These are phyloP conservation scores for Penaeus indicus DNA, from an alignment of 1,140 invertebrate genomes.

Conservation along the genomic window DNA sequence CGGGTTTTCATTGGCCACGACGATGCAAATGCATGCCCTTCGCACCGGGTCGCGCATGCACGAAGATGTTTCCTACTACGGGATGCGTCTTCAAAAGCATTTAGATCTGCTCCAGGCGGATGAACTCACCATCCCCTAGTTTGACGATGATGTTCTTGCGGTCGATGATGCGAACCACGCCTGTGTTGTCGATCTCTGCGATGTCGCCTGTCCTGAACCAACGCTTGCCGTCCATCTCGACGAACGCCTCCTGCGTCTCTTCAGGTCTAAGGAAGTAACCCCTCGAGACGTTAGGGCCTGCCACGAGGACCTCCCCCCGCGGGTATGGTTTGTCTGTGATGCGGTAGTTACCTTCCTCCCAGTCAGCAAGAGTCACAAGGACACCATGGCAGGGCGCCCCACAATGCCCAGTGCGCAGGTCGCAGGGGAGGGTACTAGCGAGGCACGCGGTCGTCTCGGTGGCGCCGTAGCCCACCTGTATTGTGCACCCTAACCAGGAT, in stretches of 20 bases:
- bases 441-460: conserved; percentile 97
- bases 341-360: conserved; percentile 76
- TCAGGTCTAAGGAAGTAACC: conserved; percentile 75
- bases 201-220: conserved; percentile 78
- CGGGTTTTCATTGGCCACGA: conserved; percentile 70
- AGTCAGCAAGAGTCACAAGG: conserved; percentile 72
- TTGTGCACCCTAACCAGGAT: conserved; percentile 89
- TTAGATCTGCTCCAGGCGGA: conserved; percentile 74
- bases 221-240: conserved; percentile 69
- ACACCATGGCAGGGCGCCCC: conserved; percentile 64
- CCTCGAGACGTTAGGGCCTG: conserved; percentile 67
- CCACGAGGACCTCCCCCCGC: conserved; percentile 92
- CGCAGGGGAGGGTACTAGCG: conserved; percentile 86
- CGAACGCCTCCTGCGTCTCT: conserved; percentile 74
- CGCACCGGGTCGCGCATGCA: conserved; percentile 70
- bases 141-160: conserved; percentile 77
- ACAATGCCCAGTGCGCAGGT: conserved; percentile 61
- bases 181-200: conserved; percentile 75
- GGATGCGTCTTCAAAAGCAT: conserved; percentile 72
- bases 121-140: conserved; percentile 76
- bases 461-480: conserved; percentile 96
- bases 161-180: conserved; percentile 76
- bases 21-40: conserved; percentile 72
- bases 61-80: conserved; percentile 74
- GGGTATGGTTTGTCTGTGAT: conserved; percentile 82